Evolutionary conservation across 2,797 vertebrate genomes (phyloP).

Genomic region (Rhabdomys pumilio): DNA sequence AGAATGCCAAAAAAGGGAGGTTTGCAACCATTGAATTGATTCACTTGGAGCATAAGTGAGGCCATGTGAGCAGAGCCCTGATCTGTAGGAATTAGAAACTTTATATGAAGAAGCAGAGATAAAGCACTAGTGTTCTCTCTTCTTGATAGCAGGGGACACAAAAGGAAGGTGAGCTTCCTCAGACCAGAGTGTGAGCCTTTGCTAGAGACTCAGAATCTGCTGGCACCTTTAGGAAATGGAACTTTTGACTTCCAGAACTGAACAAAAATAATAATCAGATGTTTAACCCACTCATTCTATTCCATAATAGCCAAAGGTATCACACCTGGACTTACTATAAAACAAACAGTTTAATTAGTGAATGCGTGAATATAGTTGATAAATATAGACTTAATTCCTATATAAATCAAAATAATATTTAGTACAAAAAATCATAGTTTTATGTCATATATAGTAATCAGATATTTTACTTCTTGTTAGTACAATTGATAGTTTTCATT

Average conservation of each 20-base stretch:
- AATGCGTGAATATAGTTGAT: background rate
- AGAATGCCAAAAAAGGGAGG: background rate
- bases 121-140: background rate
- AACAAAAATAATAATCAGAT: conserved; percentile 28
- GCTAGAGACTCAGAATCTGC: background rate
- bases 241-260: background rate
- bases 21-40: background rate
- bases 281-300: background rate
- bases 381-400: background rate
- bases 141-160: background rate
- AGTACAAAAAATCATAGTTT: conserved; percentile 45
- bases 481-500: conserved; percentile 79
- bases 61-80: accelerated
- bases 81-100: background rate
- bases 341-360: conserved; percentile 4
- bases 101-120: background rate
- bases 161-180: background rate
- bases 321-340: background rate
- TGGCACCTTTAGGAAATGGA: background rate
- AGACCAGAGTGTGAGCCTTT: background rate
- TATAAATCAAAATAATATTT: background rate
- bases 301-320: background rate
- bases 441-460: conserved; percentile 11
- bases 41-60: background rate
- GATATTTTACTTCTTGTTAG: conserved; percentile 76